Evolutionary conservation across 2,888 invertebrate genomes (phyloP).

Genomic region (Neocrepidodera transversa): DNA sequence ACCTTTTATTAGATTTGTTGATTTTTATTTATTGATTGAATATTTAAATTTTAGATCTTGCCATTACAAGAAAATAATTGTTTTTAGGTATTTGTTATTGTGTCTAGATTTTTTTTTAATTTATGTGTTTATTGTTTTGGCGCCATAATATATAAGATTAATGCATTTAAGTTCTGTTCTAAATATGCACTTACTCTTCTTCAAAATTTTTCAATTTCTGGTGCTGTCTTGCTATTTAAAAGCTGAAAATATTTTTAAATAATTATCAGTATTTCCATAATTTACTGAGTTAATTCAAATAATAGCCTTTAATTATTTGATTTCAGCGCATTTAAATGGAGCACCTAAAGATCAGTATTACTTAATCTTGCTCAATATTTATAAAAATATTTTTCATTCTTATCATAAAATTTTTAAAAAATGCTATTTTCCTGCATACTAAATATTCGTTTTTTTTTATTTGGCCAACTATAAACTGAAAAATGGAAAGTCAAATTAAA

Average conservation of each 20-base stretch:
- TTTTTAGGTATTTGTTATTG: slow-evolving; percentile 39
- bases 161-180: slow-evolving; percentile 5
- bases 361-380: slow-evolving; percentile 24
- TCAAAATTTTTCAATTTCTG: not conserved
- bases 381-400: slow-evolving; percentile 10
- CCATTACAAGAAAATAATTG: slow-evolving; percentile 45
- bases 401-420: not conserved
- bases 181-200: not conserved
- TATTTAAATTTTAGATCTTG: slow-evolving; percentile 48
- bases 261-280: not conserved
- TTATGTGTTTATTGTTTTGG: slow-evolving; percentile 46
- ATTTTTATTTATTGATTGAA: slow-evolving; percentile 37
- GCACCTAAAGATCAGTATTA: slow-evolving; percentile 24
- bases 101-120: slow-evolving; percentile 48
- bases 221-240: not conserved
- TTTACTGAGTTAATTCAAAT: not conserved
- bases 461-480: no score
- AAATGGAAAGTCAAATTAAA: no score
- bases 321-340: not conserved
- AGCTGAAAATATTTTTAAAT: not conserved
- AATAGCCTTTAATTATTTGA: not conserved
- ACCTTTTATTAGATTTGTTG: slow-evolving; percentile 47
- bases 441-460: no score
- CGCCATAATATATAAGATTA: slow-evolving; percentile 50
- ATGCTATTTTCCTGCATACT: slow-evolving; percentile 7